Evolutionary conservation across 2,797 vertebrate genomes (phyloP).

Genomic region (Orientallactaga sibirica): DNA sequence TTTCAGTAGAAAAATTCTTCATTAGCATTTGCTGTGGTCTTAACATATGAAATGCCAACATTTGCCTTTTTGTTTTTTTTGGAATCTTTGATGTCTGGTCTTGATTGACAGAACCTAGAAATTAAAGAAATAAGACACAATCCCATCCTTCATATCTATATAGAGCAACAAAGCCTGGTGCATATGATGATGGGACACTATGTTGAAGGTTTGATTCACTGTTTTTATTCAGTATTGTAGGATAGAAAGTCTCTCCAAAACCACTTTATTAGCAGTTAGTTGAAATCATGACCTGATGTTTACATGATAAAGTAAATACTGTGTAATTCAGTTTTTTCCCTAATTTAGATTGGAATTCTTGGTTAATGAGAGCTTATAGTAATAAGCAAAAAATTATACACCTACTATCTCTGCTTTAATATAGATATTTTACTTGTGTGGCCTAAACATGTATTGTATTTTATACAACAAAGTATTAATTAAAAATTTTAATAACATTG

Average conservation of each 20-base stretch:
- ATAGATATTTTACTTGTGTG: background rate
- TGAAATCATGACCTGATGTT: background rate
- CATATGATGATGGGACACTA: rapidly evolving
- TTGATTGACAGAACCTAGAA: background rate
- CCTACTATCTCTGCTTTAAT: background rate
- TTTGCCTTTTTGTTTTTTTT: background rate
- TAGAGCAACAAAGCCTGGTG: background rate
- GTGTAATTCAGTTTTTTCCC: background rate
- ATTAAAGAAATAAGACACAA: background rate
- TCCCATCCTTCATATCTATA: background rate
- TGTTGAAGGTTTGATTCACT: background rate
- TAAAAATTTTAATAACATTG: background rate
- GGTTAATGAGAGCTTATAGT: background rate
- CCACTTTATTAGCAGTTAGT: background rate
- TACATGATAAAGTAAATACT: background rate
- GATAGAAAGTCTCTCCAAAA: background rate
- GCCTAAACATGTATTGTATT: background rate
- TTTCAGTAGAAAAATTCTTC: background rate
- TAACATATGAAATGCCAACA: background rate
- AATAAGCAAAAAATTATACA: background rate
- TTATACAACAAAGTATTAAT: background rate
- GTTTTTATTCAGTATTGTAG: background rate
- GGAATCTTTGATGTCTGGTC: background rate
- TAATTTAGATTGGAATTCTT: background rate
- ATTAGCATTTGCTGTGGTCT: background rate